Evolutionary conservation across 2,113 vertebrate genomes (phyloP), one percentile per base, ranked within the genome.

Genomic region (Dicrurus megarhynchus): DNA sequence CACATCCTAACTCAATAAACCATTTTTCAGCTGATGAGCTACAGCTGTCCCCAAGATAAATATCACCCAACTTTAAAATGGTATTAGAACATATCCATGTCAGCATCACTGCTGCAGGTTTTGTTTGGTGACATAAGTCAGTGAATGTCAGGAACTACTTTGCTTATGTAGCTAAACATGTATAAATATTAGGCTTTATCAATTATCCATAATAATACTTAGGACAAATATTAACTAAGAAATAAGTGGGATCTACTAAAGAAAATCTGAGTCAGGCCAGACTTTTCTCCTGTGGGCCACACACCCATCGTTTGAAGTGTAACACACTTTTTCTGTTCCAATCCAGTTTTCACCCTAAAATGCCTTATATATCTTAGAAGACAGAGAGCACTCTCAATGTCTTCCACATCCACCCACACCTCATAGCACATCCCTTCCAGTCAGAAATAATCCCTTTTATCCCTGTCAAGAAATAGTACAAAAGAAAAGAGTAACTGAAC

Each of bases 1-100:
- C 32, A 73, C 4, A 30, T 60, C 68, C 41, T 92, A 55, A 94
- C 79, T 97, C 94, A 94, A 95, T 91, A 97, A 97, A 94, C 70
- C 2, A 1, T 82, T 94, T 74, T 56, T 75, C 39, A 90, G 32
- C 46, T 84, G 68, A 87, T 77, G 68, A 95, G 59, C 63, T 94
- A 59, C 84, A 84, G 84, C 83, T 94, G 32, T 86, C 75, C 87
- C 59, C 22, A 23, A 89, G 91, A 95, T 68, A 97, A 95, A 75
- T n/a, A 93, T 18, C 27, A 90, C 55, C 23, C 37, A 71, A 49
- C 42, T 88, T 60, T 67, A 68, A 89, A 96, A 70, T 26, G 21
- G 49, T 52, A 91, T 91, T 83, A 85, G 56, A 94, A 75, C 81
- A 56, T 63, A 84, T 73, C 65, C 67, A 84, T 60, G n/a, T 69